Percentiles rank a stretch among this genome's conserved stretches.
phyloP scores from a whole-genome alignment of 2,888 invertebrate genomes.

The Syritta pipiens region DNA sequence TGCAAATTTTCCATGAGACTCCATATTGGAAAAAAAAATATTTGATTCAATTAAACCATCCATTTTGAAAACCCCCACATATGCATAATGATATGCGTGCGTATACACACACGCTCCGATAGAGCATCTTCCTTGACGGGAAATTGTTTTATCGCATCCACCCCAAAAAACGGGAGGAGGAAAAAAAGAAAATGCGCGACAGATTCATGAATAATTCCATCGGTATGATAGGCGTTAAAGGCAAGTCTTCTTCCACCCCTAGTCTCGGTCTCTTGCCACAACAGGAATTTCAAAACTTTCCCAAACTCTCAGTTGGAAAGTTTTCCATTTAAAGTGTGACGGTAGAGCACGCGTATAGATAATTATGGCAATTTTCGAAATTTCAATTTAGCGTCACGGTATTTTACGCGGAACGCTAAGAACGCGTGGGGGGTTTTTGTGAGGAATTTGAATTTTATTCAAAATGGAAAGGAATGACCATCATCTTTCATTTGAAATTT shows the following conservation, averaged over 20 bases:
- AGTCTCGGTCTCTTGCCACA: slow-evolving; percentile 35
- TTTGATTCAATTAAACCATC: slow-evolving; percentile 76
- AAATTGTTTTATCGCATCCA: slow-evolving; percentile 30
- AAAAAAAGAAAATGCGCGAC: slow-evolving; percentile 11
- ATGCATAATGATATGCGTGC: slow-evolving; percentile 48
- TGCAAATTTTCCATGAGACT: slow-evolving; percentile 50
- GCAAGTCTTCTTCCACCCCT: slow-evolving; percentile 12
- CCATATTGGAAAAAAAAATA: slow-evolving; percentile 73
- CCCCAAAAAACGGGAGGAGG: neutral
- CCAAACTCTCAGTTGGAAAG: slow-evolving; percentile 55
- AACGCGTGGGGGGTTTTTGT: neutral
- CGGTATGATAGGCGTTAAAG: slow-evolving; percentile 26
- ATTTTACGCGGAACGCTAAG: slow-evolving; percentile 18
- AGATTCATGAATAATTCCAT: slow-evolving; percentile 59
- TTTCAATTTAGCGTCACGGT: slow-evolving; percentile 61
- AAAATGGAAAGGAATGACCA: slow-evolving; percentile 1
- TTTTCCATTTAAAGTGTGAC: slow-evolving; percentile 48
- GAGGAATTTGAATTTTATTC: neutral
- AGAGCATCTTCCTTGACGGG: slow-evolving; percentile 22
- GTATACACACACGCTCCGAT: slow-evolving; percentile 35
- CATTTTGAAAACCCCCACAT: slow-evolving; percentile 39
- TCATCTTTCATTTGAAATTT: neutral
- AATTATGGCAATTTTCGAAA: slow-evolving; percentile 65
- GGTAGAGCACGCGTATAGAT: slow-evolving; percentile 59
- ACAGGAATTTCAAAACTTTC: slow-evolving; percentile 62